Percentiles rank a stretch among this genome's conserved stretches.
Evolutionary conservation across 2,797 vertebrate genomes (phyloP).

Genomic region (Lepus oiostolus): DNA sequence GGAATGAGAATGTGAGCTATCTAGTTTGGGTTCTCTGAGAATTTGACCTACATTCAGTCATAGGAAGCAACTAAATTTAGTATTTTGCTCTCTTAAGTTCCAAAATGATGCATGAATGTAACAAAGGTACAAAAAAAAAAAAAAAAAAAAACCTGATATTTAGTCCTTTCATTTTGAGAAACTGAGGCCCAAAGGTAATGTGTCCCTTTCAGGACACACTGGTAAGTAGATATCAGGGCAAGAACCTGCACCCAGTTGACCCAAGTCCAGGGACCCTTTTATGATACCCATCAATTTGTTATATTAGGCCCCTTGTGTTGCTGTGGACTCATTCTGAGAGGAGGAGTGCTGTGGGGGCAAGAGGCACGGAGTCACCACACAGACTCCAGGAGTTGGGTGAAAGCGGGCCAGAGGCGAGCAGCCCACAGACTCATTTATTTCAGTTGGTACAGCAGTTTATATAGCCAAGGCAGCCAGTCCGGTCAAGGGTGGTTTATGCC

Average conservation of each 20-base stretch:
- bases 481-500: too few species aligned
- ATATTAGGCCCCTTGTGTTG: neutral
- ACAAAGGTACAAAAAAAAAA: neutral
- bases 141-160: neutral
- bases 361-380: too few species aligned
- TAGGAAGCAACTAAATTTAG: constrained; percentile 10
- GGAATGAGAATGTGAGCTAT: constrained; percentile 17
- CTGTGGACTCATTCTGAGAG: too few species aligned
- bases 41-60: neutral
- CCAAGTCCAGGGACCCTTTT: neutral
- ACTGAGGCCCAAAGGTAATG: neutral
- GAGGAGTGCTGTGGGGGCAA: too few species aligned
- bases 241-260: neutral
- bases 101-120: neutral
- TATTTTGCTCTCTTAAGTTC: neutral
- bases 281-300: neutral
- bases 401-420: too few species aligned
- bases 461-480: too few species aligned
- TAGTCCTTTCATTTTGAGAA: neutral
- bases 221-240: neutral
- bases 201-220: neutral
- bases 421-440: too few species aligned
- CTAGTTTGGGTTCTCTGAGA: constrained; percentile 36
- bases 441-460: too few species aligned
- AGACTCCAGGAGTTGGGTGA: too few species aligned